Evolutionary conservation across 2,113 vertebrate species (phyloP), one percentile per base, ranked within the genome.

Genomic region (Heterocephalus glaber): DNA sequence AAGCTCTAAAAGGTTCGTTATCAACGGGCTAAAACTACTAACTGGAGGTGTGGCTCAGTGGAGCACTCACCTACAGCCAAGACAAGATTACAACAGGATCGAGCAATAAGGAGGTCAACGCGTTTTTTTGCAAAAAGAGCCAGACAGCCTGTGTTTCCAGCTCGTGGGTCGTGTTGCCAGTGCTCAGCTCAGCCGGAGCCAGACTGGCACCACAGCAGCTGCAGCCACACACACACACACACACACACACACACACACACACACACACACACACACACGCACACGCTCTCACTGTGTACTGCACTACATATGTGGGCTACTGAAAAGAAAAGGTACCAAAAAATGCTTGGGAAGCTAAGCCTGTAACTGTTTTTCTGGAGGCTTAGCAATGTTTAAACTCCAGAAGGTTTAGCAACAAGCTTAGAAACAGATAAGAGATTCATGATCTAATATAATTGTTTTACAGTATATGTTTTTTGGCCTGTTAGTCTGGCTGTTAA

Each of bases 201-300:
- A 49, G 47, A 49, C n/a, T n/a, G 47, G 52, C n/a, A 12, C 44
- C 9, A 8, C 0, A 35, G 22, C 30, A 56, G 13, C 44, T 20
- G 47, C 47, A 49, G 47, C 47, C 47, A 49, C 47, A 49, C 47
- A 49, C 47, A 49, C 47, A 49, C 47, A 49, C 47, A 49, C 47
- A 49, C 47, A 49, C 47, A 49, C 47, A 49, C 47, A 49, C 47
- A 49, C 47, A 49, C 47, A 49, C 47, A 49, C 47, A 49, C 47
- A 49, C 47, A 49, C 47, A 49, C 47, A 49, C 47, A 49, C 47
- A 49, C 47, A 49, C n/a, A n/a, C n/a, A n/a, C n/a, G n/a, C n/a
- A n/a, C n/a, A n/a, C 11, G 24, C 24, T 30, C 26, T 14, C 38
- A 16, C 2, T 6, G 6, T 9, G 3, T 0, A 49, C 72, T 3